Base-by-base conservation (phyloP, 2,888 invertebrate species). In the Tortricodes alternella region DNA sequence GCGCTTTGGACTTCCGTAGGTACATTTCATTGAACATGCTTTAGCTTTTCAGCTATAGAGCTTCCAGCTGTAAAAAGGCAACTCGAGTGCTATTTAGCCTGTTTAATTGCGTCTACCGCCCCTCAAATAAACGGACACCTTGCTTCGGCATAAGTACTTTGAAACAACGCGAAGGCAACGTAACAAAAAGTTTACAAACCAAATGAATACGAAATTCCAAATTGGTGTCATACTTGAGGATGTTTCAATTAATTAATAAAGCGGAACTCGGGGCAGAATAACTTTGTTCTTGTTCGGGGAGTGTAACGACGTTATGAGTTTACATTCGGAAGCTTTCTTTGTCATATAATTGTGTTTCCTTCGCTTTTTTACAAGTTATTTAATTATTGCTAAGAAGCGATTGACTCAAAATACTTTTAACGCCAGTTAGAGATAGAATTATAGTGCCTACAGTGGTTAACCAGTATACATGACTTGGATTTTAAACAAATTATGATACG, bases 121-220 rank as follows among this genome's bases (percentile, higher is more conserved):
- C 11, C 8, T 34, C 18, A 16, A 39, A 37, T 5, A 9, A 39
- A 13, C 23, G 9, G 9, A 37, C 18, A 8, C 16, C 37, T 8
- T 27, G 4, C 2, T 5, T 37, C 9, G 9, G 9, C 37, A 13
- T 16, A 19, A 37, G 39, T 15, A 24, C 24, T 41, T 41, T 9
- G 9, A 34, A 46, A 48, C 39, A 48, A 39, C 24, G 23, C 21
- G 32, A n/a, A n/a, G n/a, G n/a, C n/a, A 35, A 21, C 48, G 48
- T 43, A 32, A 23, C 48, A 43, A 55, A 46, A 55, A 55, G 48
- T 55, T 49, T 3, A n/a, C 21, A 37, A 35, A 49, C 48, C 27
- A 21, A 55, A 55, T 55, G 48, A 55, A 55, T 49, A 43, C 55
- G 41, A 35, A 49, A 29, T 55, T 41, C 34, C 85, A 86, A 85